Evolutionary conservation across 2,113 vertebrate species (phyloP), one percentile per base, ranked within the genome.

Genomic region (Bambusicola thoracicus): DNA sequence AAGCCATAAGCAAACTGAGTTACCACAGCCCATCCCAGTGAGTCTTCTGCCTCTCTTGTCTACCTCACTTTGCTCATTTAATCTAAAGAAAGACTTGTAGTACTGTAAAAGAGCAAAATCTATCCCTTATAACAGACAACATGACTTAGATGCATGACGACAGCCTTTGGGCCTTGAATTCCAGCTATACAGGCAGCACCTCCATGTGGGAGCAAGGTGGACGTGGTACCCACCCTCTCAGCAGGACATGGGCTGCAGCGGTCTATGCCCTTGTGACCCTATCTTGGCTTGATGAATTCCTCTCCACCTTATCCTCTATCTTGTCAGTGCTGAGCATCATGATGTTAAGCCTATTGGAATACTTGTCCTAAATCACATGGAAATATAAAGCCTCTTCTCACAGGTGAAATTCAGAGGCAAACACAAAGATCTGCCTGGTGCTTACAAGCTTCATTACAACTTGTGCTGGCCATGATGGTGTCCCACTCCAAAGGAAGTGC

Each of bases 131-230:
- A 81, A 63, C 14, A 89, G 46, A 55, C 7, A 20, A 22, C 2
- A 0, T 49, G 38, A 59, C 32, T 49, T 32, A 55, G 61, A 41
- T 29, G 84, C 32, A 34, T 32, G 15, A 63, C n/a, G 14, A 81
- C 22, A 87, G 8, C 8, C 62, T 34, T 44, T 44, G 34, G 21
- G 20, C 34, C 73, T 27, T 18, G 40, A 78, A 81, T 30, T 10
- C 30, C n/a, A 62, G 15, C 40, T 41, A 5, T 56, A 36, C 8
- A 25, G 40, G 20, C 44, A 49, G 29, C 20, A 79, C 21, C 25
- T 20, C 30, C 34, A 56, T 13, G 19, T 21, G 32, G 65, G 13
- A 67, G 17, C 1, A 1, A 1, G 0, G 18, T 10, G 30, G 36
- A 40, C 55, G 59, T 29, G 63, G 32, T n/a, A 58, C 29, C 9